Evolutionary conservation across 92 coral and sea anemone species (phyloP), one percentile per base, ranked within the genome.

Genomic region (Siderastrea radians): DNA sequence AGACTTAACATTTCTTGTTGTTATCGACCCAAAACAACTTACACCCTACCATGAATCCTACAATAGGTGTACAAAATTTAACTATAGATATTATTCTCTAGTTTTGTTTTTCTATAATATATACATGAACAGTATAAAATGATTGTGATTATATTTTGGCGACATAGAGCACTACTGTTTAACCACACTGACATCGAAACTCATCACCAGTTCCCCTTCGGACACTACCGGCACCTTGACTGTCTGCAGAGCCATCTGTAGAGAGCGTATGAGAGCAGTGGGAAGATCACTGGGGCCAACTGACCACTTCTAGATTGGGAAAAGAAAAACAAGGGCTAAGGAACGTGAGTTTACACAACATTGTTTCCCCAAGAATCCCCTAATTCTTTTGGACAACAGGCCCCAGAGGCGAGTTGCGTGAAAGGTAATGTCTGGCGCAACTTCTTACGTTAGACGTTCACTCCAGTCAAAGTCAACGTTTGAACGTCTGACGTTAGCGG

Each of bases 261-360:
- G 90, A 44, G 99, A 92, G 67, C 99, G 92, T 76, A 94, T 93
- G 3, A 97, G 95, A 86, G 92, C 92, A 48, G 84, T 93, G 47
- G 99, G 96, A 61, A 93, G 98, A 67, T 95, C 85, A 57, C 82
- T 79, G 50, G 99, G 99, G 17, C 99, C 98, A 69, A 97, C 90
- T 4, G 96, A 81, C 99, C 99, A 97, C 88, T 94, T 93, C 99
- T 97, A 79, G 7, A 76, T 26, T 62, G 13, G n/a, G 44, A 51
- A 15, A 43, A 49, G 44, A 74, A 62, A 49, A n/a, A 61, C 2
- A 70, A 15, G 5, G 9, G 47, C 15, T 17, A 49, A 13, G 45
- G 13, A 70, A 48, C 74, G 47, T 26, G 38, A 4, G 3, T 51
- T 50, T 50, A 52, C 46, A 46, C 10, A 44, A 15, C 5, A 68